These are phyloP conservation scores for Numida meleagris DNA, from an alignment of 2,113 vertebrate genomes.

Conservation along the genomic window DNA sequence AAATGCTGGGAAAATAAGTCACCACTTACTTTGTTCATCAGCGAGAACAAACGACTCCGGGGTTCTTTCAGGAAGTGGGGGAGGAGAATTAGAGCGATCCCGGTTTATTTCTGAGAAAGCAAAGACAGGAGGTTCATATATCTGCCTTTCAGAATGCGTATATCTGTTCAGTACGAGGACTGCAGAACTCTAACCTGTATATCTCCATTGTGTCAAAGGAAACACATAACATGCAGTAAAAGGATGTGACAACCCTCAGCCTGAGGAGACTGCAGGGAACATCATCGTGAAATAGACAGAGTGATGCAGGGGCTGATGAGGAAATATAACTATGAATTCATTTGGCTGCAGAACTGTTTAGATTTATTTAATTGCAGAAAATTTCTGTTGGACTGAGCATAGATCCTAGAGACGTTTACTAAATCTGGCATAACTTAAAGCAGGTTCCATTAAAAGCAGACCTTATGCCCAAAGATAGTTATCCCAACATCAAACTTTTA, in stretches of 20 bases:
- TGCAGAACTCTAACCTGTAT: background rate
- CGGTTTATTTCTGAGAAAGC: constrained; percentile 27
- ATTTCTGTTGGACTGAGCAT: background rate
- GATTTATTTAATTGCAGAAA: background rate
- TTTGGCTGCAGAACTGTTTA: background rate
- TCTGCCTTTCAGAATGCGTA: background rate
- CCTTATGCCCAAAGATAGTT: background rate
- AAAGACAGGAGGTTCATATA: background rate
- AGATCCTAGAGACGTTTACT: background rate
- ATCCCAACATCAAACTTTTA: constrained; percentile 27
- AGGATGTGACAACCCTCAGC: background rate
- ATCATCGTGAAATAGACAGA: fast-evolving
- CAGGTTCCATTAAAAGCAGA: background rate
- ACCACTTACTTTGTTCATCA: constrained; percentile 78
- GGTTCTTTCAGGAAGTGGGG: constrained; percentile 83
- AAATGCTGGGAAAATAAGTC: background rate
- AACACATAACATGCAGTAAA: background rate
- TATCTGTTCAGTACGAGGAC: background rate
- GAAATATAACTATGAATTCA: background rate
- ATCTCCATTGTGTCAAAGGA: background rate
- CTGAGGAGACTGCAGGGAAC: background rate
- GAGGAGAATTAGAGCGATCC: constrained; percentile 57
- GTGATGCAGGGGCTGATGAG: background rate
- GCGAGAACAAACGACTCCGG: constrained; percentile 81
- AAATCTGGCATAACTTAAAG: background rate